These are phyloP conservation scores for Mesocricetus auratus DNA, from an alignment of 2,113 vertebrate species.

Conservation along the genomic window DNA sequence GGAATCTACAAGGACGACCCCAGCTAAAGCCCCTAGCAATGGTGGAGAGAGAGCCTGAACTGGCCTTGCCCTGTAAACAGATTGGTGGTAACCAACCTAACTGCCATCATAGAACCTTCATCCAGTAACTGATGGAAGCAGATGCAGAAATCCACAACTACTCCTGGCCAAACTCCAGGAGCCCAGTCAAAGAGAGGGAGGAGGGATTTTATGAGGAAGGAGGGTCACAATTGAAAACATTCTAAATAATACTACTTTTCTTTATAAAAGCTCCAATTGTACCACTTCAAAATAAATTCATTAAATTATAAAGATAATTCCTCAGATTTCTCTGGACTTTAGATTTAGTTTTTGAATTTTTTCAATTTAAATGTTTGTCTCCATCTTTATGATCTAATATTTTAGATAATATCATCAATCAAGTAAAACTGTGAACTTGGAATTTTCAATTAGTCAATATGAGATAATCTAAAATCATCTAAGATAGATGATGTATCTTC, in stretches of 20 bases:
- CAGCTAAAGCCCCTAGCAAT: no score
- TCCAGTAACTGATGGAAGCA: no score
- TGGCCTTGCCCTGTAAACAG: no score
- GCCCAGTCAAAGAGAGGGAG: no score
- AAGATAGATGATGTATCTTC: neutral
- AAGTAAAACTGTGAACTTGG: neutral
- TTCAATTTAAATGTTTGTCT: constrained; percentile 15
- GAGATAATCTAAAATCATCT: neutral
- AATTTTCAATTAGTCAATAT: neutral
- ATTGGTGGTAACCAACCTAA: no score
- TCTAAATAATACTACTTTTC: neutral
- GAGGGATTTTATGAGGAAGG: no score
- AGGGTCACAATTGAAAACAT: neutral
- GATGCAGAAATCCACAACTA: no score
- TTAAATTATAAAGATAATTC: neutral
- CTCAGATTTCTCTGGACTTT: neutral
- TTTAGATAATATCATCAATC: neutral
- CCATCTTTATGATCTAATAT: constrained; percentile 45
- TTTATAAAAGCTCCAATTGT: neutral
- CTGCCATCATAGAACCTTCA: no score
- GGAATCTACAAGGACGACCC: no score
- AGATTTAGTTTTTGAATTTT: neutral
- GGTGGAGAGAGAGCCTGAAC: no score
- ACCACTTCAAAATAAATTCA: neutral
- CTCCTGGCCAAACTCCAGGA: no score